Evolutionary conservation across 2,113 vertebrate species (phyloP), one percentile per base, ranked within the genome.

Genomic region (Callaeas wilsoni): DNA sequence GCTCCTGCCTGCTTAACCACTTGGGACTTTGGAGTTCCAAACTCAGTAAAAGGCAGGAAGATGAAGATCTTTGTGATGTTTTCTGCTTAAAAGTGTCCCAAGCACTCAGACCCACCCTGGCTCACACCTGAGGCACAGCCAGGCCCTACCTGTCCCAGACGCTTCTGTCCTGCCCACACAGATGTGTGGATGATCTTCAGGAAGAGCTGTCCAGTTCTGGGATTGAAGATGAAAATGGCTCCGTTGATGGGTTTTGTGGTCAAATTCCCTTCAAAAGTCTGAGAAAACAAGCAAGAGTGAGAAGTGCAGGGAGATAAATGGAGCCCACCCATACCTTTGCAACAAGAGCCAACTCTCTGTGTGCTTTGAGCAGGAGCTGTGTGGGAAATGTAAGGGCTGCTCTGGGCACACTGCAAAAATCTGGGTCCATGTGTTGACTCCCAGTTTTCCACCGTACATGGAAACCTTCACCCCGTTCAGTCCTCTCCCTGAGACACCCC

Each of bases 221-320:
- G 99, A 96, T 99, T 99, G 98, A 99, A 99, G 97, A 99, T 99
- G 98, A 99, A 99, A 98, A 99, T 99, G 74, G 99, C 99, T 91
- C 99, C 99, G 3, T 99, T 99, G 98, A 99, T 99, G 57, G 99
- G 99, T 96, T 99, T 99, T 3, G 99, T 99, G 47, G 99, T 99
- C 98, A 99, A 98, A 92, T 99, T 99, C 81, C 99, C 99, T 97
- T 99, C 99, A 98, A 99, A 99, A 42, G 99, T 99, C 99, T 99
- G 96, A 62, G 88, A 86, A 96, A 92, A 64, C 11, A 87, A 78
- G 59, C 0, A 25, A 42, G 73, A 37, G 23, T 22, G 27, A 68
- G 20, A 63, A 32, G 17, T 3, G 14, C 16, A 80, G 15, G 8
- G 41, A 90, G 41, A 56, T 30, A 21, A 75, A 49, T 2, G 22